Base-by-base conservation (phyloP, 2,888 invertebrate species). In the Ommatoiulus sabulosus region DNA sequence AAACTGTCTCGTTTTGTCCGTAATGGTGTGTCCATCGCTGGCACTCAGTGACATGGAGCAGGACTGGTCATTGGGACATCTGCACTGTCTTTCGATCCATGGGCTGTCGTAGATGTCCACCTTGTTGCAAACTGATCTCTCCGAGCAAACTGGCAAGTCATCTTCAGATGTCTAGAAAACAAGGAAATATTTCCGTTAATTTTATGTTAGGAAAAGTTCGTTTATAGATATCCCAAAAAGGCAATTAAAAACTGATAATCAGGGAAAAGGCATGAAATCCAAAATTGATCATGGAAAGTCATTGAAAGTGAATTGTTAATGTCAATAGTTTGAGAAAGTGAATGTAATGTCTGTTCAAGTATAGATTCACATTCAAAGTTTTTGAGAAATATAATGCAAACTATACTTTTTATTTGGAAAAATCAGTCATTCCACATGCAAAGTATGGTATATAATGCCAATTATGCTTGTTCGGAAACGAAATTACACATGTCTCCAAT, bases 11-110 rank as follows among this genome's bases (percentile, higher is more conserved):
- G 93, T 93, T 90, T 93, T 93, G 91, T 94, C 94, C 17, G 92
- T 93, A 92, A 94, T 94, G 92, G 95, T 95, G 91, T 95, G 95
- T 89, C 96, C 96, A 90, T 95, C 95, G 90, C 94, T 94, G 90
- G 95, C 94, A 86, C 95, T 94, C 89, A 95, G 92, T 87, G 93
- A 93, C 90, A 92, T 92, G 80, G 94, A 94, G 91, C 95, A 95
- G 72, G 92, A 91, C 63, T 90, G 92, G 92, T 90, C 93, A 92
- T 91, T 90, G 24, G 95, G 94, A 93, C 97, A 97, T 89, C 96
- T 95, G 92, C 97, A 97, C 92, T 97, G 97, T 91, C 96, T 95
- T 93, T 97, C 97, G 86, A 97, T 95, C 97, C 97, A 97, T 12
- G 97, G 97, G 89, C 95, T 94, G 91, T 96, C 96, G 92, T 97